phyloP scores from a whole-genome alignment of 2,113 vertebrate genomes.

The Phrynocephalus versicolor region DNA sequence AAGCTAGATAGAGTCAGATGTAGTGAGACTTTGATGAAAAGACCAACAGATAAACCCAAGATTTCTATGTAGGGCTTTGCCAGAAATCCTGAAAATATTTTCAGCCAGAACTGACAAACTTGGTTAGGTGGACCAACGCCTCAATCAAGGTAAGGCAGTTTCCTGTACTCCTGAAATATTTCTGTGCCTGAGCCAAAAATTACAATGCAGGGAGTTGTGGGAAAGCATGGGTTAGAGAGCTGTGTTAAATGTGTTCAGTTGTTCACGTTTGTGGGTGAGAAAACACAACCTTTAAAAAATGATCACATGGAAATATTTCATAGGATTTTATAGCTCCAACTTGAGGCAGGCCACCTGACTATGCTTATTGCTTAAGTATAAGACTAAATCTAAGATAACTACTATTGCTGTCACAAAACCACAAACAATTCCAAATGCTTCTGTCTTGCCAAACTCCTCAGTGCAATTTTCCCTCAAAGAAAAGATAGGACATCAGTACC shows the following conservation, averaged over 20 bases:
- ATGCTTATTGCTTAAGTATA: not conserved
- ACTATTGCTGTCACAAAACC: not conserved
- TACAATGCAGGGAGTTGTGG: no score
- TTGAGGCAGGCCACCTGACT: not conserved
- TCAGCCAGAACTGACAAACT: no score
- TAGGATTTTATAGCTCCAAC: not conserved
- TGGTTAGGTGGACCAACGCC: no score
- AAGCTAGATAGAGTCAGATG: no score
- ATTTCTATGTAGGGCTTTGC: no score
- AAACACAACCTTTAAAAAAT: not conserved
- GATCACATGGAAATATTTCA: not conserved
- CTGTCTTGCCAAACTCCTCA: not conserved
- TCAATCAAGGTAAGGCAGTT: no score
- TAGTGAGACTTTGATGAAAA: no score
- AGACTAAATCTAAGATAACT: not conserved
- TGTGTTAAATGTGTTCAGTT: no score
- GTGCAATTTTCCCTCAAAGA: not conserved
- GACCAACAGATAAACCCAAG: no score
- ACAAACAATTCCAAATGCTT: not conserved
- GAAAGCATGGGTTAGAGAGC: no score
- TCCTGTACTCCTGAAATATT: not conserved
- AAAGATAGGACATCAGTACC: constrained; percentile 6
- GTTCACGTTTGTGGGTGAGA: not conserved
- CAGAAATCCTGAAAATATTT: no score
- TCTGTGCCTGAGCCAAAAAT: not conserved